Percentiles rank a stretch among this genome's conserved stretches.
These are phyloP conservation scores for Microtus pennsylvanicus DNA, from an alignment of 2,113 vertebrate species.

Conservation along the genomic window DNA sequence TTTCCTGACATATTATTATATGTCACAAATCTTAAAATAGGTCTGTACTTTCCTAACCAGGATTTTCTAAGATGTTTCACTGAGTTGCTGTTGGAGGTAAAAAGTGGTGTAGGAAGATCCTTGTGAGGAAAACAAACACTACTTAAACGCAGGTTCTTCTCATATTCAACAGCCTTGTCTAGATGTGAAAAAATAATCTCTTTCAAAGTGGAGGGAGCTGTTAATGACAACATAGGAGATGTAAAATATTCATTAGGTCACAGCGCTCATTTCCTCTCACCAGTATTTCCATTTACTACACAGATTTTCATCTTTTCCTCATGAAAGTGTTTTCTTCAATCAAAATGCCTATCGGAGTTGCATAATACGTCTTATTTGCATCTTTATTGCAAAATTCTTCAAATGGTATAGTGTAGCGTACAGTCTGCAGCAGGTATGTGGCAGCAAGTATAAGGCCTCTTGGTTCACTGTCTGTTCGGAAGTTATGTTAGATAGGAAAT, in stretches of 20 bases:
- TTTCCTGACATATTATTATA: background rate
- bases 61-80: background rate
- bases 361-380: background rate
- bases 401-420: too few species aligned
- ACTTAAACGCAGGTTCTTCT: too few species aligned
- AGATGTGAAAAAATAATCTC: background rate
- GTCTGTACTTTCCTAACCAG: background rate
- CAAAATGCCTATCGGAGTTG: background rate
- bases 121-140: too few species aligned
- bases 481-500: background rate
- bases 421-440: background rate
- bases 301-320: background rate
- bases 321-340: background rate
- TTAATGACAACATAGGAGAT: background rate
- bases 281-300: background rate
- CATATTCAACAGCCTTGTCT: background rate
- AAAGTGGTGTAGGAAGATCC: background rate
- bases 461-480: background rate
- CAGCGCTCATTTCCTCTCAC: accelerated
- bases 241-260: background rate
- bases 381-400: background rate
- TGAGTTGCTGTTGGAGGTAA: background rate
- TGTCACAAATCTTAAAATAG: too few species aligned
- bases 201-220: background rate
- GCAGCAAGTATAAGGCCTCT: background rate